phyloP scores from a whole-genome alignment of 2,888 invertebrate genomes.

The Lepidocyrtinus sp. region DNA sequence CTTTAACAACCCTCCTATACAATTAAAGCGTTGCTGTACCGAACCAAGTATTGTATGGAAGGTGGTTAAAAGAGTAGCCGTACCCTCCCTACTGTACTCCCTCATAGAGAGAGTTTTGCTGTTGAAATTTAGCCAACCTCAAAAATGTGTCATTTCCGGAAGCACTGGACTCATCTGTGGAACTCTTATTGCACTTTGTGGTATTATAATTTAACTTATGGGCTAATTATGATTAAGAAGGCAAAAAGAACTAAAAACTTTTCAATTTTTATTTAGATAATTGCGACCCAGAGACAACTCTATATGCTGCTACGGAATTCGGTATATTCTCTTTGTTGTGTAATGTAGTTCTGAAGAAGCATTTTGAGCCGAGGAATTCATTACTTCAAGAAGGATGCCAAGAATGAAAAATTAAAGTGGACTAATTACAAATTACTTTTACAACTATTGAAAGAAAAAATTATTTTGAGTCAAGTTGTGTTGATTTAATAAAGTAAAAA shows the following conservation, averaged over 20 bases:
- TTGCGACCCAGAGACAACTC: constrained; percentile 1
- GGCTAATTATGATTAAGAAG: not conserved
- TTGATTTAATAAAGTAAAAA: too few relatives aligned
- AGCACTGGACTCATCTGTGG: constrained; percentile 36
- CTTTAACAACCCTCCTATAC: constrained; percentile 9
- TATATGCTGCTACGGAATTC: constrained; percentile 23
- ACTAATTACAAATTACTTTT: not conserved
- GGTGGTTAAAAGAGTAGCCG: not conserved
- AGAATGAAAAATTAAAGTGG: not conserved
- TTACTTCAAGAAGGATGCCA: not conserved
- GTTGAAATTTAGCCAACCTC: constrained; percentile 30
- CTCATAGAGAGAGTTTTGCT: constrained; percentile 33
- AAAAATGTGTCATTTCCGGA: constrained; percentile 32
- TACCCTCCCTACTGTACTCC: constrained; percentile 8
- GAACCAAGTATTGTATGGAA: constrained; percentile 5
- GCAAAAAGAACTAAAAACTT: not conserved
- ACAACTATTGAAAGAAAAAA: not conserved
- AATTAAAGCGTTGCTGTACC: not conserved
- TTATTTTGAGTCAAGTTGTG: too few relatives aligned
- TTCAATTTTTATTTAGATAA: constrained; percentile 22
- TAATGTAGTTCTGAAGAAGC: constrained; percentile 3
- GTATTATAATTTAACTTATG: not conserved
- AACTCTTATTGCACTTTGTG: constrained; percentile 24
- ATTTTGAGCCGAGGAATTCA: not conserved
- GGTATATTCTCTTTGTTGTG: constrained; percentile 30